phyloP scores from a whole-genome alignment of 2,797 vertebrate species.

The Paratrypauchen microcephalus region DNA sequence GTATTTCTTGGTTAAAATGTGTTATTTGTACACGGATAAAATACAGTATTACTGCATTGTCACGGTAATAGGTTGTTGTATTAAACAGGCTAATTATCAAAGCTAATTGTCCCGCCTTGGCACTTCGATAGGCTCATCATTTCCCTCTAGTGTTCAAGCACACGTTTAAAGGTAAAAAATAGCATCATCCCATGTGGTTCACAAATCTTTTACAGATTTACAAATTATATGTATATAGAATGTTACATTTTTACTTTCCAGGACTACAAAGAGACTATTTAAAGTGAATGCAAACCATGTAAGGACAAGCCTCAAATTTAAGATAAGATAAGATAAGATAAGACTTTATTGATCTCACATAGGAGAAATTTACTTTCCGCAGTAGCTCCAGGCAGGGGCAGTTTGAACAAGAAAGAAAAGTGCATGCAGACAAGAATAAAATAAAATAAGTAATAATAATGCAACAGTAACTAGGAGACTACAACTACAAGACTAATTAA shows the following conservation, averaged over 20 bases:
- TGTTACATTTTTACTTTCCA: not conserved
- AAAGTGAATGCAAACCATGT: too few relatives aligned
- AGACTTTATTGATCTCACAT: too few relatives aligned
- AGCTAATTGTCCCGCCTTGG: not conserved
- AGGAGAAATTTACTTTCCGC: too few relatives aligned
- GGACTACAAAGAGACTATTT: too few relatives aligned
- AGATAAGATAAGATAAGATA: too few relatives aligned
- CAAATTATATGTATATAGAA: not conserved
- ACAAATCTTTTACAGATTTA: not conserved
- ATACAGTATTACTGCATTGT: not conserved
- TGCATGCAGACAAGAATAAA: too few relatives aligned
- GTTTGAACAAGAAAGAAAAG: too few relatives aligned
- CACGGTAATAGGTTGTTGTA: not conserved
- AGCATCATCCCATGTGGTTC: not conserved
- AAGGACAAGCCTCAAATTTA: too few relatives aligned
- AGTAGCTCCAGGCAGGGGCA: too few relatives aligned
- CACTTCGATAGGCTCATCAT: conserved; percentile 29
- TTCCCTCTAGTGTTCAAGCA: conserved; percentile 59
- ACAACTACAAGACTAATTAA: too few relatives aligned
- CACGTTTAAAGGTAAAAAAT: not conserved
- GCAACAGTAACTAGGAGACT: too few relatives aligned
- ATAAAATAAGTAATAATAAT: too few relatives aligned
- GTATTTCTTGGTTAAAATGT: not conserved
- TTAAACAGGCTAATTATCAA: not conserved
- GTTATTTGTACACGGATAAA: not conserved